phyloP scores from a whole-genome alignment of 2,797 vertebrate species.

The Melanotaenia maccullochi region DNA sequence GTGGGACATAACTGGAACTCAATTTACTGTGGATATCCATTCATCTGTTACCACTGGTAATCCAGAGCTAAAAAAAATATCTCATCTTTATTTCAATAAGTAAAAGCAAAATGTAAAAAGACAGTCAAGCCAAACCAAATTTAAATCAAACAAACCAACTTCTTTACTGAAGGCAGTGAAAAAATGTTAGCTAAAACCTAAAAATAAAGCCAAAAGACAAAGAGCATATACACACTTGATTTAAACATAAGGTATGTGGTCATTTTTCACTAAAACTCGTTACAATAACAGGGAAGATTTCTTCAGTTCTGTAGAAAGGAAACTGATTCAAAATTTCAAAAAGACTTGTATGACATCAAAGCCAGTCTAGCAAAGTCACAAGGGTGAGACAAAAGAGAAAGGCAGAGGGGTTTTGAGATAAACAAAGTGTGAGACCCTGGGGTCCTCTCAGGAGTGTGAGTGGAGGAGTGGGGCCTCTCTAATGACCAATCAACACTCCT shows the following conservation, averaged over 20 bases:
- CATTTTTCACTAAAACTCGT: slow-evolving; percentile 28
- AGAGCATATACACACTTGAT: not conserved
- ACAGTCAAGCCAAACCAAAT: too few species aligned
- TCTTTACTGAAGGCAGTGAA: not conserved
- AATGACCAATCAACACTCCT: slow-evolving; percentile 87
- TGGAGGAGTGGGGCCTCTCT: slow-evolving; percentile 77
- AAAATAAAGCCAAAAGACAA: not conserved
- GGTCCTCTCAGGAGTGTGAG: slow-evolving; percentile 70
- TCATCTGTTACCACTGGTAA: too few species aligned
- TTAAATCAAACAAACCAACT: not conserved
- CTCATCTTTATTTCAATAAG: not conserved
- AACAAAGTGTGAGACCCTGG: slow-evolving; percentile 72
- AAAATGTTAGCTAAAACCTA: slow-evolving; percentile 5
- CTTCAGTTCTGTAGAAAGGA: slow-evolving; percentile 50
- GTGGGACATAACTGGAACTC: not conserved
- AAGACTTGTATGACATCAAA: slow-evolving; percentile 46
- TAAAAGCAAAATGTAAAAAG: too few species aligned
- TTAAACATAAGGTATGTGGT: slow-evolving; percentile 14
- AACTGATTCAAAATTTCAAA: slow-evolving; percentile 45
- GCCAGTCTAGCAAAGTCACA: slow-evolving; percentile 67
- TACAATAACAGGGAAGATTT: slow-evolving; percentile 47
- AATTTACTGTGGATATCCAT: not conserved
- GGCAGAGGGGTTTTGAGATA: slow-evolving; percentile 59
- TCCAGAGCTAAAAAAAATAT: too few species aligned
- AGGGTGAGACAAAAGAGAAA: slow-evolving; percentile 60